These are phyloP conservation scores for Napeogenes sylphis DNA, from an alignment of 2,888 invertebrate genomes.

Conservation along the genomic window DNA sequence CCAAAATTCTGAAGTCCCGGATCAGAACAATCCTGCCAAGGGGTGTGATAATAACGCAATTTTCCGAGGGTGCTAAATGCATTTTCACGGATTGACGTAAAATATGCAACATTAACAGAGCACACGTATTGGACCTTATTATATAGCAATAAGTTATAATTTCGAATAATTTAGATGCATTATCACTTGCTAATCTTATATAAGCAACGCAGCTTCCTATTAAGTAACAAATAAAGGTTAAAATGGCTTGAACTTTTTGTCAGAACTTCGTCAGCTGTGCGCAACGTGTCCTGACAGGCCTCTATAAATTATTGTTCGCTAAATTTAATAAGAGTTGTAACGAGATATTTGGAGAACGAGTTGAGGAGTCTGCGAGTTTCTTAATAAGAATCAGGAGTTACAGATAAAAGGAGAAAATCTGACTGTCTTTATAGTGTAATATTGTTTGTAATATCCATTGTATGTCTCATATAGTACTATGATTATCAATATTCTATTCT, in stretches of 20 bases:
- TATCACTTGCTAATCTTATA: slow-evolving; percentile 4
- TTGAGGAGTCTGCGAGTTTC: slow-evolving; percentile 38
- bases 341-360: slow-evolving; percentile 50
- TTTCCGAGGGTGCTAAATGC: slow-evolving; percentile 44
- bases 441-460: too few species aligned
- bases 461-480: too few species aligned
- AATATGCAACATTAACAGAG: background rate
- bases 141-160: slow-evolving; percentile 12
- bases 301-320: slow-evolving; percentile 58
- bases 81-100: slow-evolving; percentile 33
- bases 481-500: too few species aligned
- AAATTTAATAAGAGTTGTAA: slow-evolving; percentile 58
- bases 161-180: background rate
- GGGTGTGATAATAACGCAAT: slow-evolving; percentile 43
- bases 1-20: slow-evolving; percentile 32
- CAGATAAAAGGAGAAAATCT: too few species aligned
- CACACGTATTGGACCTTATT: slow-evolving; percentile 17
- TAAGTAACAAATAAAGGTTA: background rate
- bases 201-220: slow-evolving; percentile 19
- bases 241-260: slow-evolving; percentile 19
- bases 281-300: slow-evolving; percentile 39
- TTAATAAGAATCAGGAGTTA: too few species aligned
- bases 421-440: too few species aligned
- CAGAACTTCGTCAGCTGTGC: slow-evolving; percentile 31
- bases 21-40: slow-evolving; percentile 43